These are phyloP conservation scores for Phragmatobia fuliginosa DNA, from an alignment of 2,888 invertebrate species.

Conservation along the genomic window DNA sequence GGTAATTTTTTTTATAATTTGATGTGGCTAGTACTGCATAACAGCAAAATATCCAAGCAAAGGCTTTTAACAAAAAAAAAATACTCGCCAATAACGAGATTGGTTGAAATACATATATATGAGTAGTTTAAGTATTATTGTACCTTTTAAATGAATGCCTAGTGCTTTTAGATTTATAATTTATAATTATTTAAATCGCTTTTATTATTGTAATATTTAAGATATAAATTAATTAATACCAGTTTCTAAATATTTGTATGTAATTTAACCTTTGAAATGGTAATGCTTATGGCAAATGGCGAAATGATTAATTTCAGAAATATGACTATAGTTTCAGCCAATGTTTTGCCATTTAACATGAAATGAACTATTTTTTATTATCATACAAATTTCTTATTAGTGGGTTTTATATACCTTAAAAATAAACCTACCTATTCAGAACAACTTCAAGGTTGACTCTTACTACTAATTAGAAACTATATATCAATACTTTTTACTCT, in stretches of 20 bases:
- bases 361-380: background rate
- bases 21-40: too few species aligned
- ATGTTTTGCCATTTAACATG: background rate
- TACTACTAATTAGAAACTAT: background rate
- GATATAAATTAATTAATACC: background rate
- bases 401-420: background rate
- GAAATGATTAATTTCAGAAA: background rate
- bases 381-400: background rate
- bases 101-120: background rate
- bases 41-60: too few species aligned
- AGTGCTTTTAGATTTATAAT: constrained; percentile 40
- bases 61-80: background rate
- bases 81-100: background rate
- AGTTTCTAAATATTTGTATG: background rate
- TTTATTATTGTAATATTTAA: constrained; percentile 3
- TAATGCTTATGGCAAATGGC: background rate
- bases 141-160: constrained; percentile 39
- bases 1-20: too few species aligned
- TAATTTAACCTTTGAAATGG: too few species aligned
- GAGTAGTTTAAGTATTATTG: constrained; percentile 23
- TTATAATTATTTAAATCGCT: constrained; percentile 1
- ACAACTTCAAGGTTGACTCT: too few species aligned
- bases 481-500: background rate
- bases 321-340: too few species aligned
- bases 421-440: background rate